These are phyloP conservation scores for Melitaea athalia DNA, from an alignment of 2,888 invertebrate genomes.

Conservation along the genomic window DNA sequence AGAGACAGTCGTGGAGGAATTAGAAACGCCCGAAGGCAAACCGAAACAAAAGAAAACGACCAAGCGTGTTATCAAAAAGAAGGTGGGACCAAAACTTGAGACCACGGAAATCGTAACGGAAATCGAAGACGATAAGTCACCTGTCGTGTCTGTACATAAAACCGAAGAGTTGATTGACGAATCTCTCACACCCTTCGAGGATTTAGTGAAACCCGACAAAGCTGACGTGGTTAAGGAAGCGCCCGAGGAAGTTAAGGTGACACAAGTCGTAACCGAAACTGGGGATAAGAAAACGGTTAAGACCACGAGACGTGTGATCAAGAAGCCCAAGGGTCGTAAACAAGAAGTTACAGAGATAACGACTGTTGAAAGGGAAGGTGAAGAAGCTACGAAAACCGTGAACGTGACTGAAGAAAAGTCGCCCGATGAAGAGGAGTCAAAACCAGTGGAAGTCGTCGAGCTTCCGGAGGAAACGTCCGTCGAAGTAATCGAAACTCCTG, in stretches of 20 bases:
- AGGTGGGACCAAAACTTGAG: slow-evolving; percentile 48
- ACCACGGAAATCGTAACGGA: slow-evolving; percentile 36
- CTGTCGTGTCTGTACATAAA: slow-evolving; percentile 4
- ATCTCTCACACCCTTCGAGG: slow-evolving; percentile 32
- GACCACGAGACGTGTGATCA: slow-evolving; percentile 2
- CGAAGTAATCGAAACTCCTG: background rate
- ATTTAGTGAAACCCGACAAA: slow-evolving; percentile 39
- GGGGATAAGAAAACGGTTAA: slow-evolving; percentile 3
- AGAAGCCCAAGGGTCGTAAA: background rate
- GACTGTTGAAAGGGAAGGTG: background rate
- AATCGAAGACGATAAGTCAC: slow-evolving; percentile 18
- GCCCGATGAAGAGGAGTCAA: slow-evolving; percentile 4
- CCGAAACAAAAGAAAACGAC: slow-evolving; percentile 44
- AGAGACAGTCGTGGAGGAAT: slow-evolving; percentile 41
- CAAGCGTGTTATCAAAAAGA: slow-evolving; percentile 49
- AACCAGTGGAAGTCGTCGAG: slow-evolving; percentile 37
- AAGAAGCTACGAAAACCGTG: background rate
- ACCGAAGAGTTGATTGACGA: slow-evolving; percentile 35
- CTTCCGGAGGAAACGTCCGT: slow-evolving; percentile 29
- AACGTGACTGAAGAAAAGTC: background rate
- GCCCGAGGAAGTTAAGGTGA: slow-evolving; percentile 29
- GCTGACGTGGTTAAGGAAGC: slow-evolving; percentile 40
- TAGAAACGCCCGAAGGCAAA: slow-evolving; percentile 48
- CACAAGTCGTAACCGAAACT: background rate
- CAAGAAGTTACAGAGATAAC: background rate